A percentile compares a stretch with the other conserved stretches of the same genome.
Evolutionary conservation across 2,797 vertebrate species (phyloP).

Genomic region (Anas bernieri): DNA sequence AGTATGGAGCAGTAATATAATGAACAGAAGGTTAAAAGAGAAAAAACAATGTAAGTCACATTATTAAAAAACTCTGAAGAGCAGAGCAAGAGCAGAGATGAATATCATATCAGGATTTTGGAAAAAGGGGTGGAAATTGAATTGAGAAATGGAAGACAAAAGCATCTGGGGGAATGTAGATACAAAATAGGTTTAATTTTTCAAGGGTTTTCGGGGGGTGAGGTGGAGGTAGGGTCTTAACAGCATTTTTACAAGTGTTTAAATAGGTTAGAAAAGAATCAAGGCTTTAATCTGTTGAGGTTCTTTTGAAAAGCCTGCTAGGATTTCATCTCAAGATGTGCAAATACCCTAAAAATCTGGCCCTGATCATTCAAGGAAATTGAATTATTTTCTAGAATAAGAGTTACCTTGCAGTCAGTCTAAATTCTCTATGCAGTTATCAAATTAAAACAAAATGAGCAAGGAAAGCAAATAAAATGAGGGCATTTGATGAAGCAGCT

Average conservation of each 20-base stretch:
- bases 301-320: constrained; percentile 10
- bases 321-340: constrained; percentile 3
- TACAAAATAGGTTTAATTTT: neutral
- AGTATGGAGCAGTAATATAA: neutral
- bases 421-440: neutral
- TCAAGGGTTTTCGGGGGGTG: neutral
- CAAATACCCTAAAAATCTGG: constrained; percentile 16
- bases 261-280: constrained; percentile 27
- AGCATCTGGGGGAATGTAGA: neutral
- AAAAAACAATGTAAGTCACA: constrained; percentile 14
- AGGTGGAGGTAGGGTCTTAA: neutral
- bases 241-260: constrained; percentile 14
- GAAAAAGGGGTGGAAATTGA: neutral
- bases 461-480: constrained; percentile 34
- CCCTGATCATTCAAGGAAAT: neutral
- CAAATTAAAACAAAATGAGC: constrained; percentile 35
- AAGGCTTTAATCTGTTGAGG: neutral
- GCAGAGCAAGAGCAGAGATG: neutral
- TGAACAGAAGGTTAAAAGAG: neutral
- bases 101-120: neutral
- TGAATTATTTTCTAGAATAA: constrained; percentile 21
- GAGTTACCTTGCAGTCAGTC: neutral
- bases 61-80: constrained; percentile 7
- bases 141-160: neutral
- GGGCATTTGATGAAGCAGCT: constrained; percentile 29